phyloP scores from a whole-genome alignment of 1,140 invertebrate species.

The Habropoda laboriosa region DNA sequence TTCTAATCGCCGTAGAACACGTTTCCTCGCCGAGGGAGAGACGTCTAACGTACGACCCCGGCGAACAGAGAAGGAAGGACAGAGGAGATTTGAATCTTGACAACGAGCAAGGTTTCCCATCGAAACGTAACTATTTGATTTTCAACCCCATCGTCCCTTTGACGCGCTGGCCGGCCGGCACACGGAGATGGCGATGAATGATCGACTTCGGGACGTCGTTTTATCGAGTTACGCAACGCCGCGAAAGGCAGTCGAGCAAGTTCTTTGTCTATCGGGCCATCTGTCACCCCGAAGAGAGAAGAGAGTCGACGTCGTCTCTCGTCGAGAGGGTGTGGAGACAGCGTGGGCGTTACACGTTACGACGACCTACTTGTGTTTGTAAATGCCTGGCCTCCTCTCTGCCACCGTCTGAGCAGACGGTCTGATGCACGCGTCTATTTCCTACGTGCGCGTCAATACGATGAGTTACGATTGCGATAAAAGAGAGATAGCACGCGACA shows the following conservation, averaged over 20 bases:
- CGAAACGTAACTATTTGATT: constrained; percentile 69
- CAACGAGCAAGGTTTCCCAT: constrained; percentile 47
- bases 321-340: background rate
- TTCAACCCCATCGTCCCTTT: constrained; percentile 70
- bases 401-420: constrained; percentile 1
- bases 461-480: constrained; percentile 69
- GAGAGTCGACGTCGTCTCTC: background rate
- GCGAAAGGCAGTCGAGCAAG: constrained; percentile 67
- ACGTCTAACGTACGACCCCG: constrained; percentile 49
- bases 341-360: constrained; percentile 33
- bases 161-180: constrained; percentile 11
- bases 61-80: constrained; percentile 12
- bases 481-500: constrained; percentile 69
- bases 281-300: constrained; percentile 66
- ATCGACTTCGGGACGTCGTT: constrained; percentile 67
- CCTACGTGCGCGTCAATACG: constrained; percentile 12
- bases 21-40: constrained; percentile 35
- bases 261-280: constrained; percentile 74
- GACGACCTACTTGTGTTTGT: constrained; percentile 48
- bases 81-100: constrained; percentile 47
- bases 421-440: constrained; percentile 27
- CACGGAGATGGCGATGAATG: constrained; percentile 24
- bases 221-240: constrained; percentile 74
- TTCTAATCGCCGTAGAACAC: constrained; percentile 57
- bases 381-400: background rate